These are phyloP conservation scores for Paramormyrops hopkinsi DNA, from an alignment of 2,797 vertebrate genomes.

Conservation along the genomic window DNA sequence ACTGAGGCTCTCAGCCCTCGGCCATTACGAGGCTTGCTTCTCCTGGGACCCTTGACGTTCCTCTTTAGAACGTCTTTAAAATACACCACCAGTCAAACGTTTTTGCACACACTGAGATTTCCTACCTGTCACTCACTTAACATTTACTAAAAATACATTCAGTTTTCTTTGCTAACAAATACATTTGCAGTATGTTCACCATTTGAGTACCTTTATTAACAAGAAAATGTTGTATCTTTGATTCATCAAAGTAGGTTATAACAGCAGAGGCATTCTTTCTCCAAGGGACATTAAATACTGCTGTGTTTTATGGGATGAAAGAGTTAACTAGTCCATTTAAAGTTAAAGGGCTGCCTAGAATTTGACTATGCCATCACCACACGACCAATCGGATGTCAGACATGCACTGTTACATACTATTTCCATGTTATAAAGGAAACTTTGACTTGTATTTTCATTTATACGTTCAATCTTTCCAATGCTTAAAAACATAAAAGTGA, in stretches of 20 bases:
- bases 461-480: background rate
- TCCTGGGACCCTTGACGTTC: background rate
- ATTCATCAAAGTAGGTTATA: background rate
- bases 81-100: background rate
- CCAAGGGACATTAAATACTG: background rate
- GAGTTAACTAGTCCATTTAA: too few species aligned
- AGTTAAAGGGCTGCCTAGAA: too few species aligned
- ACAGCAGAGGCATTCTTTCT: background rate
- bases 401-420: too few species aligned
- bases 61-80: background rate
- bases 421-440: too few species aligned
- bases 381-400: too few species aligned
- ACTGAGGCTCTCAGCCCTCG: background rate
- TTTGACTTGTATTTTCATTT: too few species aligned
- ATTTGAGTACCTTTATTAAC: background rate
- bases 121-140: background rate
- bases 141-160: background rate
- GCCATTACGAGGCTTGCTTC: background rate
- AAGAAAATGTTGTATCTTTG: background rate
- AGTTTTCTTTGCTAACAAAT: background rate
- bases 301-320: background rate
- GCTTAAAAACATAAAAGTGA: background rate
- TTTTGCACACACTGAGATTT: background rate
- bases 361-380: too few species aligned
- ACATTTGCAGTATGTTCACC: background rate